Base-by-base conservation (phyloP, 2,113 vertebrate species). In the Fulmarus glacialis region DNA sequence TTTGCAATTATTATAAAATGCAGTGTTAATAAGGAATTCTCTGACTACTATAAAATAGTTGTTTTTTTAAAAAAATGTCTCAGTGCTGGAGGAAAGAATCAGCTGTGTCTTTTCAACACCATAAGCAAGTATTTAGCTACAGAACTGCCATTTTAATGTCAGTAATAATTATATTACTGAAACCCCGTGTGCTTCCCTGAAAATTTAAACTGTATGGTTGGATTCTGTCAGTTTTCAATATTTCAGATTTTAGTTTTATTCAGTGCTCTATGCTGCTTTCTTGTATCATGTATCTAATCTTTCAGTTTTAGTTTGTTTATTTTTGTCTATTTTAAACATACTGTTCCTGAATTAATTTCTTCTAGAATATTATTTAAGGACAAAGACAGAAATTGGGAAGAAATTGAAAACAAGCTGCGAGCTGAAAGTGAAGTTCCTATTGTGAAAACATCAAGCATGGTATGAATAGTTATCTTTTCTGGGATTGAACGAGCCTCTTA, bases 311-410 rank as follows among this genome's bases (percentile, higher is more conserved):
- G 23, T 70, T 84, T 73, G 4, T 12, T 8, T 14, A 29, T 64
- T 75, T 68, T 36, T 78, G 19, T 26, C 26, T 70, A 12, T 73
- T 94, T 87, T 77, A 94, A 96, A 83, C 36, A 23, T 95, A 64
- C 40, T 79, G 9, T 83, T 89, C 56, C 78, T 97, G 11, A 63
- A 29, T 91, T 96, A 92, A 82, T 95, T 97, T 73, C 43, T 97
- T 98, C 36, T 96, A 99, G 99, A 98, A 99, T 99, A 97, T 97
- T 99, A 94, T 99, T 99, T 97, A 99, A 99, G 97, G 99, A 99
- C 96, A 99, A 99, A 97, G 99, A 99, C 96, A 98, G 99, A 80
- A 99, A 99, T 74, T 99, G 99, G 99, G 99, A 99, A 55, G 99
- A 99, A 96, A 99, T 99, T 95, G 99, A 99, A 96, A 99, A 87